These are phyloP conservation scores for Archips xylosteana DNA, from an alignment of 2,888 invertebrate genomes.

Conservation along the genomic window DNA sequence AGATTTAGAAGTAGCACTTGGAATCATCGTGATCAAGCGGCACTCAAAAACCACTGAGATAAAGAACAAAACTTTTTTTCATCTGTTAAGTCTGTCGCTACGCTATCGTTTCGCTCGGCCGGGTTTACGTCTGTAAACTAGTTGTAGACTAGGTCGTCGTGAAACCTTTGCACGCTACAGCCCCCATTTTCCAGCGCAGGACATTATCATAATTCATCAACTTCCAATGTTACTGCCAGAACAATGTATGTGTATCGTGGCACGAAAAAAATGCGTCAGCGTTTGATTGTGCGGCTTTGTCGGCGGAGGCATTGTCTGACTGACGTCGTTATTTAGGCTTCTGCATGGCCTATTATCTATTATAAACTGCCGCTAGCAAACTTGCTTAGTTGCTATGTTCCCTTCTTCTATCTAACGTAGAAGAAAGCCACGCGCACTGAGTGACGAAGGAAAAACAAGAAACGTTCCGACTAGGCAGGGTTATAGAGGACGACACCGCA, in stretches of 20 bases:
- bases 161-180: neutral
- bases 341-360: constrained; percentile 25
- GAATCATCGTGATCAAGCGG: neutral
- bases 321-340: constrained; percentile 16
- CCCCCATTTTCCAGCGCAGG: neutral
- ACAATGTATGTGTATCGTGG: constrained; percentile 24
- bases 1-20: neutral
- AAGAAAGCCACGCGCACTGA: neutral
- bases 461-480: neutral
- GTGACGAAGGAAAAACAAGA: neutral
- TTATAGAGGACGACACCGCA: neutral
- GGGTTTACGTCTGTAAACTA: neutral
- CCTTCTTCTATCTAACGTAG: neutral
- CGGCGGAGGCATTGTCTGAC: constrained; percentile 15
- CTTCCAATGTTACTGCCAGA: constrained; percentile 12
- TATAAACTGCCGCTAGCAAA: neutral
- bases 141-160: too few species aligned
- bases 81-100: neutral
- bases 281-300: constrained; percentile 13
- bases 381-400: neutral
- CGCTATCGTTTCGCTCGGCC: neutral
- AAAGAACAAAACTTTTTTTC: neutral
- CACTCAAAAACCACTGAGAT: too few species aligned
- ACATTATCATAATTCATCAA: constrained; percentile 7
- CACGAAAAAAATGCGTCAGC: constrained; percentile 24